These are phyloP conservation scores for Drosophila persimilis DNA, from an alignment of 1,140 invertebrate genomes.

Conservation along the genomic window DNA sequence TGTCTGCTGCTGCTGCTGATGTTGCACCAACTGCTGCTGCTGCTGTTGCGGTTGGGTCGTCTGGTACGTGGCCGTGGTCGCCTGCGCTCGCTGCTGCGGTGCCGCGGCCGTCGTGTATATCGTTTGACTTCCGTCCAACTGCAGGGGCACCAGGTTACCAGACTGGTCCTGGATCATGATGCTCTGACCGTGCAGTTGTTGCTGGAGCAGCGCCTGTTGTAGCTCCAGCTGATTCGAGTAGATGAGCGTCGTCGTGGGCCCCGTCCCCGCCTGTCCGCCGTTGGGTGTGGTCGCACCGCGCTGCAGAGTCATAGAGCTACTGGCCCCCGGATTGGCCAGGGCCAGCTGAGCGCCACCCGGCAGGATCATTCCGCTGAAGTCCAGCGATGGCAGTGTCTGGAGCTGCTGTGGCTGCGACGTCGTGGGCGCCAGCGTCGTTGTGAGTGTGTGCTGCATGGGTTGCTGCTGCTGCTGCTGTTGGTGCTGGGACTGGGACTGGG, in stretches of 20 bases:
- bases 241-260: conserved; percentile 72
- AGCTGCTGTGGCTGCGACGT: conserved; percentile 53
- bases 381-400: conserved; percentile 70
- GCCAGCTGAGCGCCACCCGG: conserved; percentile 76
- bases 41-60: conserved; percentile 51
- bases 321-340: conserved; percentile 72
- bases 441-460: conserved; percentile 40
- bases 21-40: conserved; percentile 47
- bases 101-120: conserved; percentile 70
- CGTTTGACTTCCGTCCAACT: conserved; percentile 73
- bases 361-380: conserved; percentile 80
- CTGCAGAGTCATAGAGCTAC: conserved; percentile 62
- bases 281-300: conserved; percentile 54
- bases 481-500: conserved; percentile 21
- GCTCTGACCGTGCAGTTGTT: conserved; percentile 77
- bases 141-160: conserved; percentile 75
- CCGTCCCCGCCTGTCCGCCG: conserved; percentile 42
- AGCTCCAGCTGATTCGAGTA: conserved; percentile 79
- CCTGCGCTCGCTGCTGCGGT: conserved; percentile 52
- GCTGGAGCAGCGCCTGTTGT: conserved; percentile 75
- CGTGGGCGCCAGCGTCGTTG: conserved; percentile 35
- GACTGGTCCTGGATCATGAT: conserved; percentile 82
- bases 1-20: conserved; percentile 51
- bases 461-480: conserved; percentile 45
- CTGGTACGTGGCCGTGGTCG: conserved; percentile 58